Evolutionary conservation across 2,797 vertebrate genomes (phyloP).

Genomic region (Monodelphis domestica): DNA sequence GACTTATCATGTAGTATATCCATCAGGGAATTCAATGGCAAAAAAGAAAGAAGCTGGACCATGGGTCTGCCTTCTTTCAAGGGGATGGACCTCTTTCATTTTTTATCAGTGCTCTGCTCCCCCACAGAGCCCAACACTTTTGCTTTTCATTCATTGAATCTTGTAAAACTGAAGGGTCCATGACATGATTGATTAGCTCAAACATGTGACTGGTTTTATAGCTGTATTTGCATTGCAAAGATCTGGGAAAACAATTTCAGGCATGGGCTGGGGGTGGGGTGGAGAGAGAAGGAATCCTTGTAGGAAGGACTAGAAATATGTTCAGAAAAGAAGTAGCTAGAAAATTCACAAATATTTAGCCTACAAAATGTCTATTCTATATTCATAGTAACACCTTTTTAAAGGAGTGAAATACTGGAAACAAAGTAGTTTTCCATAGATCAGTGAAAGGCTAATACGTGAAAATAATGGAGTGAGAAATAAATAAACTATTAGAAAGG

Average conservation of each 20-base stretch:
- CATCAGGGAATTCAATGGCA: not conserved
- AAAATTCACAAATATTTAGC: not conserved
- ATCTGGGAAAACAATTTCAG: not conserved
- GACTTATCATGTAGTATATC: not conserved
- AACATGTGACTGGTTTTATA: not conserved
- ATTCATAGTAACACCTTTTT: not conserved
- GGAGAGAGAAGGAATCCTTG: not conserved
- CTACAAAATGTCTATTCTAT: not conserved
- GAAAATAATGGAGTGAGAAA: not conserved
- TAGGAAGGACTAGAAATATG: not conserved
- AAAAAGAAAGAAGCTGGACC: not conserved
- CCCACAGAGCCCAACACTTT: not conserved
- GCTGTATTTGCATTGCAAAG: not conserved
- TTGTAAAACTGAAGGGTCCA: not conserved
- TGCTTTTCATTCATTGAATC: not conserved
- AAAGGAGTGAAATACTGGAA: not conserved
- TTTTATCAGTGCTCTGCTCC: not conserved
- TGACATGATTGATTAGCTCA: not conserved
- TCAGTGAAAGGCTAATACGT: not conserved
- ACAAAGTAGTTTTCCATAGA: not conserved
- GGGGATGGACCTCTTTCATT: not conserved
- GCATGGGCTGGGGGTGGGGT: not conserved
- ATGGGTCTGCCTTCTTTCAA: not conserved
- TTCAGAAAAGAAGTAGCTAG: not conserved
- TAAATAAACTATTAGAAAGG: not conserved